Evolutionary conservation across 1,140 invertebrate genomes (phyloP).

Genomic region (Leptinotarsa lineolata): DNA sequence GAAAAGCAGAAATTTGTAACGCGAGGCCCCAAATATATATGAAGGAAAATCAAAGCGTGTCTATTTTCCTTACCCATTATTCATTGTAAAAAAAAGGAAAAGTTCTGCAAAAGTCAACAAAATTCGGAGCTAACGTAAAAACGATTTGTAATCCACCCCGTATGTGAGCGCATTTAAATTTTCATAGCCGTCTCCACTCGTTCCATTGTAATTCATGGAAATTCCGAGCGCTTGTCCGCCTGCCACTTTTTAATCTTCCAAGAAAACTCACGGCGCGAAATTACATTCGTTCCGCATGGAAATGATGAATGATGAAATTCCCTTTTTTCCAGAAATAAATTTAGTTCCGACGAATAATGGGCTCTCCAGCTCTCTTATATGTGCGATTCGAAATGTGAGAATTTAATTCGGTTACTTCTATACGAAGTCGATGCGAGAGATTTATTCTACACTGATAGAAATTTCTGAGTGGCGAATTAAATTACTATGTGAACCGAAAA

Average conservation of each 20-base stretch:
- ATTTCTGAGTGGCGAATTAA: too few species aligned
- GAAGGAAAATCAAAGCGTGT: too few species aligned
- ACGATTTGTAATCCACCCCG: not conserved
- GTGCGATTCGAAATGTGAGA: not conserved
- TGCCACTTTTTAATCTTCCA: conserved; percentile 16
- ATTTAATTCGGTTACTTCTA: not conserved
- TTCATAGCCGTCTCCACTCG: conserved; percentile 7
- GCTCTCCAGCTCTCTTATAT: not conserved
- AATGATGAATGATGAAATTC: conserved; percentile 19
- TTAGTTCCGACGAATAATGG: not conserved
- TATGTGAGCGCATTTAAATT: not conserved
- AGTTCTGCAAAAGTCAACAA: too few species aligned
- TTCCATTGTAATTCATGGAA: conserved; percentile 6
- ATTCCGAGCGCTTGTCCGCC: conserved; percentile 9
- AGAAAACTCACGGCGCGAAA: conserved; percentile 8
- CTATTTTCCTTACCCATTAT: too few species aligned
- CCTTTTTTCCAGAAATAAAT: conserved; percentile 10
- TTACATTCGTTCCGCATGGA: conserved; percentile 18
- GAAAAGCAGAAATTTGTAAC: too few species aligned
- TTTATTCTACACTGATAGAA: too few species aligned
- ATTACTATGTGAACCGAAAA: too few species aligned
- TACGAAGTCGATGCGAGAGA: too few species aligned
- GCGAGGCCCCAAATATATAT: too few species aligned
- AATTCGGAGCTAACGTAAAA: too few species aligned
- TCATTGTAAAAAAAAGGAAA: too few species aligned